A percentile compares a stretch with the other conserved stretches of the same genome.
Evolutionary conservation across 2,888 invertebrate genomes (phyloP).

Genomic region (Eueremaeus valkanovi): DNA sequence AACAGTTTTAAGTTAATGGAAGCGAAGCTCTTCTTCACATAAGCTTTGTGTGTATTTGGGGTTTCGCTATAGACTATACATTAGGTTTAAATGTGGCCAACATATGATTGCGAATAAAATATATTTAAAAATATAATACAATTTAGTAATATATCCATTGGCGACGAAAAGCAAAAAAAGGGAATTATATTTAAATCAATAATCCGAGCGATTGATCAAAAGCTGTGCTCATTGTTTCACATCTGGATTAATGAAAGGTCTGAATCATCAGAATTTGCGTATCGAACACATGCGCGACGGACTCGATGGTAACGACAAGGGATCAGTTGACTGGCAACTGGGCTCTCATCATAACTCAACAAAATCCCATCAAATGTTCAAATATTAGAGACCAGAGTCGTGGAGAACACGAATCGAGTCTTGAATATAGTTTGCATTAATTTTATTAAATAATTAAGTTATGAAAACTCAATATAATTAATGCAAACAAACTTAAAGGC

Average conservation of each 20-base stretch:
- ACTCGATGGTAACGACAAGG: not conserved
- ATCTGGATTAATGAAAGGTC: conserved; percentile 27
- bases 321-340: not conserved
- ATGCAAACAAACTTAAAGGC: no score
- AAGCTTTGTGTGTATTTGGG: no score
- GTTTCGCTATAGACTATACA: no score
- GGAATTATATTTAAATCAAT: not conserved
- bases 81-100: no score
- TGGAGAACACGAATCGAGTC: not conserved
- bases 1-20: not conserved
- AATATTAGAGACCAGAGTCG: not conserved
- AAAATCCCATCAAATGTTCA: not conserved
- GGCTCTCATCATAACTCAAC: conserved; percentile 3
- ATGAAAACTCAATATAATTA: not conserved
- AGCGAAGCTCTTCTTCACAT: no score
- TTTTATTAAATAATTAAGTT: not conserved
- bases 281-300: not conserved
- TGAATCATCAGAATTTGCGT: conserved; percentile 13
- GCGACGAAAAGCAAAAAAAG: not conserved
- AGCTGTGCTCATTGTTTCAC: conserved; percentile 24
- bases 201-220: not conserved
- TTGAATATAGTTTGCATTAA: not conserved
- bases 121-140: no score
- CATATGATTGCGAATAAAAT: no score
- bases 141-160: no score